phyloP scores from a whole-genome alignment of 2,888 invertebrate genomes.

The Camponotus fellah region DNA sequence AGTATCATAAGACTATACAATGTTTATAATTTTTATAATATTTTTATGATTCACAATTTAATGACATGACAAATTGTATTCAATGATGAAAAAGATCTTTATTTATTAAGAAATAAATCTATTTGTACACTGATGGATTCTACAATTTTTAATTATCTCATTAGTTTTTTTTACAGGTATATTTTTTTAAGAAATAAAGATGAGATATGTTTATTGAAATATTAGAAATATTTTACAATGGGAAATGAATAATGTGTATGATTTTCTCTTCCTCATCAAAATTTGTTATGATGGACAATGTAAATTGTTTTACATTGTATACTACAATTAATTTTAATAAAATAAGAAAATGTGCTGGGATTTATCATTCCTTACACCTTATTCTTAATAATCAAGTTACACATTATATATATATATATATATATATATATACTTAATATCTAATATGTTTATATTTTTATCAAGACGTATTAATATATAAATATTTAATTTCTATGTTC shows the following conservation, averaged over 20 bases:
- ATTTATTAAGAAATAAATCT: not conserved
- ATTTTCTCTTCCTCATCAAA: not conserved
- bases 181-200: not conserved
- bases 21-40: conserved; percentile 15
- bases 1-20: not conserved
- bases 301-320: not conserved
- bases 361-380: not conserved
- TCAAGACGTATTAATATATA: not conserved
- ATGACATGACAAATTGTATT: not conserved
- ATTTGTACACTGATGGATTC: not conserved
- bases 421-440: not conserved
- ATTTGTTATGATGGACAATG: not conserved
- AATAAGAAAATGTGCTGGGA: not conserved
- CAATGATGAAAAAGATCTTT: not conserved
- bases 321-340: not conserved
- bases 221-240: not conserved
- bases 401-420: no score
- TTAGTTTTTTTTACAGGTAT: not conserved
- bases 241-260: not conserved
- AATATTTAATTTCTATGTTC: not conserved
- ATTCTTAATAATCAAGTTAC: not conserved
- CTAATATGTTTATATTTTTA: not conserved
- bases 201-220: not conserved
- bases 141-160: not conserved
- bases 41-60: not conserved